Conservation (phyloP, 2,888 invertebrate species). For the Siphlonurus alternatus region DNA sequence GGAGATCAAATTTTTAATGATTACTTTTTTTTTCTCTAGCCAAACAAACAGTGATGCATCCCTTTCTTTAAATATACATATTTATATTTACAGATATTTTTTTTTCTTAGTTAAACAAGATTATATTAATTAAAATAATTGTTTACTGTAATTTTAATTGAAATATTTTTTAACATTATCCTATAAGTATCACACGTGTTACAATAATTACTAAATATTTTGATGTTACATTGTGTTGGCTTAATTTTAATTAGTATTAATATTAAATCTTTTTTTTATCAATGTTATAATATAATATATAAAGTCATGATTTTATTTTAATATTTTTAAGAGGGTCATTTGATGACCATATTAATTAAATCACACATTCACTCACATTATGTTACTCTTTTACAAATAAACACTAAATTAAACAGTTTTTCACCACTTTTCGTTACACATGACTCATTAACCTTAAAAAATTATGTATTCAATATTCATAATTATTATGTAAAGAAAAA, state of each 20-base stretch:
- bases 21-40: not conserved
- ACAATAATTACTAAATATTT: not conserved
- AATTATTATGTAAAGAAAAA: no score
- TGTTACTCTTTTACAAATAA: not conserved
- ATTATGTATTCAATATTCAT: no score
- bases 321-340: not conserved
- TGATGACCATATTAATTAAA: not conserved
- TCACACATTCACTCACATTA: not conserved
- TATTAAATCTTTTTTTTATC: not conserved
- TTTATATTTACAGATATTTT: not conserved
- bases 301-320: not conserved
- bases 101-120: not conserved
- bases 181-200: not conserved
- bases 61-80: no score
- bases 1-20: not conserved
- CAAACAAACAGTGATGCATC: not conserved
- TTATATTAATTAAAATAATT: not conserved
- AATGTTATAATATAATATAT: not conserved
- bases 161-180: not conserved
- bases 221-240: not conserved
- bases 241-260: not conserved
- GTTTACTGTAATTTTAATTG: not conserved
- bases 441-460: no score
- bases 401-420: not conserved
- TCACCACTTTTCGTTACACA: not conserved